These are phyloP conservation scores for Drosophila athabasca DNA, from an alignment of 1,140 invertebrate species.

Conservation along the genomic window DNA sequence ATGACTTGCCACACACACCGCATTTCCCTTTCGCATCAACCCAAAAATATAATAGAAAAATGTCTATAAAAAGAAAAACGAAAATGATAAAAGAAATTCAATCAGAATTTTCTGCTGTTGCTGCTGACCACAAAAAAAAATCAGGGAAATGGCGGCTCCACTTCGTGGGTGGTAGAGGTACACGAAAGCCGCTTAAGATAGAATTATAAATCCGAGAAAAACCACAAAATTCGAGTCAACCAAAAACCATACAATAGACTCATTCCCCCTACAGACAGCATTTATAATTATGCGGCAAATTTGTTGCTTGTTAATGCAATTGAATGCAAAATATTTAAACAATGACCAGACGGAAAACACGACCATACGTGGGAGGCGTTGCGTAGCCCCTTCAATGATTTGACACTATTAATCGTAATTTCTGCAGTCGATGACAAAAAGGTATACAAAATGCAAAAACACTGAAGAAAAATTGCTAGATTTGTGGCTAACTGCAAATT, in stretches of 20 bases:
- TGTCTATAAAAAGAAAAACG: conserved; percentile 34
- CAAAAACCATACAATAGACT: conserved; percentile 9
- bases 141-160: no score
- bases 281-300: conserved; percentile 59
- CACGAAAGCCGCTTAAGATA: conserved; percentile 67
- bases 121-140: conserved; percentile 35
- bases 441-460: no score
- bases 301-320: conserved; percentile 35
- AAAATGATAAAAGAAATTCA: conserved; percentile 61
- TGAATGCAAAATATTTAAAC: conserved; percentile 54
- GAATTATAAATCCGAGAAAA: conserved; percentile 28
- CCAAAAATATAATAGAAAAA: conserved; percentile 62
- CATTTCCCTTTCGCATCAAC: conserved; percentile 1
- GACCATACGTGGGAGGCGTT: no score
- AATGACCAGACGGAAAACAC: no score
- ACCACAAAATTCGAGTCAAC: conserved; percentile 16
- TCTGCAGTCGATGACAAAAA: no score
- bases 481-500: no score
- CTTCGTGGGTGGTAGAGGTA: not conserved
- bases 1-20: not conserved
- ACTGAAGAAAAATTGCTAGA: no score
- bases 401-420: no score
- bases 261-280: conserved; percentile 5
- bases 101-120: conserved; percentile 65
- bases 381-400: no score